phyloP scores from a whole-genome alignment of 2,888 invertebrate genomes.

The Oscheius sp. region DNA sequence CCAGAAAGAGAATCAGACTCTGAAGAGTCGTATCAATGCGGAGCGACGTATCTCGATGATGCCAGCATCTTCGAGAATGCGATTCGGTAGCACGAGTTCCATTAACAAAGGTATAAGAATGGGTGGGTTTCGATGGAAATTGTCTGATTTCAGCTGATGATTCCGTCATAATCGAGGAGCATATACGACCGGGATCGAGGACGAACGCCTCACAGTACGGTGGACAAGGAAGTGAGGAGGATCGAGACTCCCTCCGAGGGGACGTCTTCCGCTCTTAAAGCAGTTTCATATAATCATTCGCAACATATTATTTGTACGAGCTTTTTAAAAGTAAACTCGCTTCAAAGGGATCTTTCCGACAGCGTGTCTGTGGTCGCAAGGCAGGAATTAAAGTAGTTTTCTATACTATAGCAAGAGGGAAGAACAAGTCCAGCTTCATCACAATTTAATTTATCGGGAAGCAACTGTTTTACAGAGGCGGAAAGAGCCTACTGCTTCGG shows the following conservation, averaged over 20 bases:
- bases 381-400: no score
- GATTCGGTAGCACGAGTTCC: constrained; percentile 30
- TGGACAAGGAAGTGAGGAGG: constrained; percentile 21
- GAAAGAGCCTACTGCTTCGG: not conserved
- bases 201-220: constrained; percentile 4
- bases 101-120: constrained; percentile 9
- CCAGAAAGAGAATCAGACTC: constrained; percentile 39
- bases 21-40: constrained; percentile 32
- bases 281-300: not conserved
- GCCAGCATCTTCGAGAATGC: not conserved
- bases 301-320: no score
- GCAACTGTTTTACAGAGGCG: not conserved
- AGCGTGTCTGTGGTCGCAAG: no score
- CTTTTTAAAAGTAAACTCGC: no score
- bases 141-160: constrained; percentile 8
- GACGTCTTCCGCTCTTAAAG: not conserved
- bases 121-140: not conserved
- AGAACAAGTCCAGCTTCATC: no score
- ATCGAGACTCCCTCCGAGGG: constrained; percentile 22
- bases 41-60: constrained; percentile 26
- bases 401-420: no score
- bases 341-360: no score
- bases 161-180: constrained; percentile 15
- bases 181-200: constrained; percentile 16
- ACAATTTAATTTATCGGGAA: no score